Evolutionary conservation across 2,888 invertebrate genomes (phyloP), one percentile per base, ranked within the genome.

Genomic region (Azorinus chamasolen): DNA sequence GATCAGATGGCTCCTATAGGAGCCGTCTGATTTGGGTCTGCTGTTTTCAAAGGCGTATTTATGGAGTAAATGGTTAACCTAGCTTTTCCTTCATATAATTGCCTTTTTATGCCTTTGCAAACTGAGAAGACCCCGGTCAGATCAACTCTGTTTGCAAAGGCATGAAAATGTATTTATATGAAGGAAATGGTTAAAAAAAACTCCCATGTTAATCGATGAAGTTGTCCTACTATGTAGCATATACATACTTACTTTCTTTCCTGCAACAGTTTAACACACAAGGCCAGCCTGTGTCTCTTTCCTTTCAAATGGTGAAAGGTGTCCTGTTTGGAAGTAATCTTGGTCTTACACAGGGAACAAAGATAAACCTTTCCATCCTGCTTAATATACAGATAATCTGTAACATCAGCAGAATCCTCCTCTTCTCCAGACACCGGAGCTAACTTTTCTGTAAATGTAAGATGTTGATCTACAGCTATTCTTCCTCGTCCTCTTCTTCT

Each of bases 381-480:
- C 24, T 73, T 62, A 2, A 78, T 75, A 57, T 51, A 69, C 46
- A n/a, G n/a, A n/a, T n/a, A n/a, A n/a, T n/a, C n/a, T n/a, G n/a
- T n/a, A n/a, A n/a, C n/a, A n/a, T n/a, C n/a, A n/a, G 45, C 22
- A 43, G 37, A 39, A 41, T 57, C 25, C 12, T 32, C 22, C 37
- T 12, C 54, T 20, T 25, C 20, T n/a, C 20, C 20, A 41, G 22
- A 24, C 20, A 53, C 39, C 37, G 48, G 58, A 10, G 37, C 20
- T 39, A 62, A 48, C 5, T 41, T 27, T 1, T 71, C 70, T 48
- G 76, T 79, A n/a, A 74, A 69, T 14, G 75, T 73, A 14, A 83
- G 51, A 64, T 86, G 86, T 37, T 86, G 86, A 73, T 86, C 84
- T 2, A 86, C 84, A 43, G 84, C 84, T 12, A 83, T 55, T 27